These are phyloP conservation scores for Eupleurogrammus muticus DNA, from an alignment of 2,797 vertebrate genomes.

Conservation along the genomic window DNA sequence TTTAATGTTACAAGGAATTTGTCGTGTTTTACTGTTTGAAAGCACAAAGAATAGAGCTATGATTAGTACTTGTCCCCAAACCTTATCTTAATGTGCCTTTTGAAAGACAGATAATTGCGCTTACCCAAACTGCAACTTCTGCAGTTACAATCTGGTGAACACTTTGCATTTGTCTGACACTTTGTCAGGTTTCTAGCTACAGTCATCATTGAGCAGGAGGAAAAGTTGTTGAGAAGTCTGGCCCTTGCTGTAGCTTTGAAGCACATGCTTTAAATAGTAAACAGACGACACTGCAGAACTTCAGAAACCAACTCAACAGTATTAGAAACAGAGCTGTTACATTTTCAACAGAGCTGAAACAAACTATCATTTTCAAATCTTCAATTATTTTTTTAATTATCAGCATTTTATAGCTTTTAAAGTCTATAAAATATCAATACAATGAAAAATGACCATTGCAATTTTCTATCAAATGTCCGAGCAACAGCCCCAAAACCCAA, in stretches of 20 bases:
- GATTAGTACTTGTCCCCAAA: not conserved
- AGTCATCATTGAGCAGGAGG: not conserved
- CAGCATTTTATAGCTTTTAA: not conserved
- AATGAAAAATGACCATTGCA: not conserved
- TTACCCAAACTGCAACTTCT: slow-evolving; percentile 5
- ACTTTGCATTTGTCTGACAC: slow-evolving; percentile 1
- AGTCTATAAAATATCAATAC: not conserved
- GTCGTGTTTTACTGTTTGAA: slow-evolving; percentile 3
- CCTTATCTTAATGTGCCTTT: not conserved
- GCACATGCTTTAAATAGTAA: too few relatives aligned
- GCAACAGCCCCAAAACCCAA: not conserved
- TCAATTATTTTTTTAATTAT: too few relatives aligned
- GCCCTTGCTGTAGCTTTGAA: too few relatives aligned
- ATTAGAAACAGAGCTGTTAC: too few relatives aligned
- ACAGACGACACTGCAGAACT: too few relatives aligned
- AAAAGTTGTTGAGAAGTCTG: not conserved
- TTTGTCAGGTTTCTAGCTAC: not conserved
- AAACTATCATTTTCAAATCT: too few relatives aligned
- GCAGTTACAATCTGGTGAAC: not conserved
- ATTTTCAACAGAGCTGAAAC: not conserved
- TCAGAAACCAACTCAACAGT: too few relatives aligned
- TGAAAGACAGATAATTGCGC: not conserved
- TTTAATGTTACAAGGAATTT: not conserved
- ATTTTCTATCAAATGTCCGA: not conserved
- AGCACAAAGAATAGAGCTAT: not conserved